These are phyloP conservation scores for Drosophila nigritarsus DNA, from an alignment of 2,888 invertebrate genomes.

Conservation along the genomic window DNA sequence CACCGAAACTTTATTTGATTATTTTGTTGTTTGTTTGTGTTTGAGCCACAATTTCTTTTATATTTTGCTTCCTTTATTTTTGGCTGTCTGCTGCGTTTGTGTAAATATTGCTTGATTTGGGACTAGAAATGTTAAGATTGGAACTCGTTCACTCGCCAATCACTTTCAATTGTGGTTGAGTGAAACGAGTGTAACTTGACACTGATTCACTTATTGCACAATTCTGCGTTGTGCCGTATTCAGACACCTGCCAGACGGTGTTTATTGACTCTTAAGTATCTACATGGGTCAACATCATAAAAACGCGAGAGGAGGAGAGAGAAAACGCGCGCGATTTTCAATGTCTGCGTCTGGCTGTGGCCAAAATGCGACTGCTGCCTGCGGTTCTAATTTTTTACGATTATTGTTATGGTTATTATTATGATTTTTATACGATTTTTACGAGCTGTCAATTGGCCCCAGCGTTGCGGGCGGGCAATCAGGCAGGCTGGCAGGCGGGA, in stretches of 20 bases:
- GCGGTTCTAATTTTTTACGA: slow-evolving; percentile 81
- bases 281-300: slow-evolving; percentile 54
- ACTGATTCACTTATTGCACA: slow-evolving; percentile 62
- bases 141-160: slow-evolving; percentile 23
- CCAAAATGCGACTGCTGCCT: slow-evolving; percentile 67
- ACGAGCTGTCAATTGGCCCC: slow-evolving; percentile 81
- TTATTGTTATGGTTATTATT: slow-evolving; percentile 84
- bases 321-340: slow-evolving; percentile 48
- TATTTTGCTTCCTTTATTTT: slow-evolving; percentile 26
- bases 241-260: slow-evolving; percentile 72
- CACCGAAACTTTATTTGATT: slow-evolving; percentile 31
- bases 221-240: slow-evolving; percentile 32
- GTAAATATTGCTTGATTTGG: slow-evolving; percentile 69
- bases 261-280: slow-evolving; percentile 60
- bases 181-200: slow-evolving; percentile 49
- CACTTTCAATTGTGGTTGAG: slow-evolving; percentile 32
- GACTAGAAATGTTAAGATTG: slow-evolving; percentile 71
- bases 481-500: not conserved
- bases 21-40: slow-evolving; percentile 28
- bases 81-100: slow-evolving; percentile 54
- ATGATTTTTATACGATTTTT: slow-evolving; percentile 79
- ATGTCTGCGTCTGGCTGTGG: slow-evolving; percentile 53
- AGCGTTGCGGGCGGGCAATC: slow-evolving; percentile 17
- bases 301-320: slow-evolving; percentile 17
- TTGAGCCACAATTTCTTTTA: slow-evolving; percentile 16